These are phyloP conservation scores for Pitangus sulphuratus DNA, from an alignment of 2,797 vertebrate species.

Conservation along the genomic window DNA sequence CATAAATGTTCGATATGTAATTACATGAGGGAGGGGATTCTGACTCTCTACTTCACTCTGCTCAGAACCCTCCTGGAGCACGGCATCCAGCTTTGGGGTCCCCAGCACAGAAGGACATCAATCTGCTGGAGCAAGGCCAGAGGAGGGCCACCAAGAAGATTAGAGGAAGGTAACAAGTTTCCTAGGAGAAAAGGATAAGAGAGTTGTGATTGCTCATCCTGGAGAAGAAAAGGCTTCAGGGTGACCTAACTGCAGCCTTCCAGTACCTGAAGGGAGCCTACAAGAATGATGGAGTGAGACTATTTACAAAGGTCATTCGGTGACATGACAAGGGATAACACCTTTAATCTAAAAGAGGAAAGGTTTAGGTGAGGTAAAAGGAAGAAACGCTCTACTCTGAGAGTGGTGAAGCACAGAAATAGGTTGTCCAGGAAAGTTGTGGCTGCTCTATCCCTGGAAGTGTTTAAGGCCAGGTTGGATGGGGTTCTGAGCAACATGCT, in stretches of 20 bases:
- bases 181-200: fast-evolving
- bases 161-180: background rate
- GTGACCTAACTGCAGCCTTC: background rate
- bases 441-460: background rate
- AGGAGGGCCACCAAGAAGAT: background rate
- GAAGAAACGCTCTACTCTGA: background rate
- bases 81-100: background rate
- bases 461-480: background rate
- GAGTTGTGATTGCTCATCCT: background rate
- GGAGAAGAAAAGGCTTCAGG: background rate
- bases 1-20: background rate
- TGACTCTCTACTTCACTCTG: background rate
- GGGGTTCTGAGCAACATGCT: background rate
- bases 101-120: background rate
- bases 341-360: background rate
- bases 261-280: background rate
- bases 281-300: background rate
- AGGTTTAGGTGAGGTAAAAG: background rate
- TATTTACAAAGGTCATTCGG: background rate
- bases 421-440: background rate
- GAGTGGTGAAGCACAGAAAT: background rate
- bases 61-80: background rate
- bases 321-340: background rate
- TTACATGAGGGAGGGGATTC: background rate
- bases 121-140: background rate